Percentiles rank a stretch among this genome's conserved stretches.
These are phyloP conservation scores for Saturnia japonica DNA, from an alignment of 2,888 invertebrate genomes.

Conservation along the genomic window DNA sequence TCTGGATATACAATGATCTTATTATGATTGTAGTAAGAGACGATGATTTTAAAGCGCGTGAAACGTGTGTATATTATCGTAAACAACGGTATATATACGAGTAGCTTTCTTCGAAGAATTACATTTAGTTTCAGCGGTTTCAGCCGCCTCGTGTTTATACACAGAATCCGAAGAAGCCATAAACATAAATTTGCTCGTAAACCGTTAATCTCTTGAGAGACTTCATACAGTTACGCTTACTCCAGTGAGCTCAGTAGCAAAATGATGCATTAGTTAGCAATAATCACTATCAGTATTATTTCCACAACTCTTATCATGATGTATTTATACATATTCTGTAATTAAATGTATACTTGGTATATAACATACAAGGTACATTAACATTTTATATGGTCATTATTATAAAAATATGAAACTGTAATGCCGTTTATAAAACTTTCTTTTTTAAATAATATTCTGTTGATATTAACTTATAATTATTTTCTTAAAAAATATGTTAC, in stretches of 20 bases:
- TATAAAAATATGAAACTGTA: too few species aligned
- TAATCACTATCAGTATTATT: constrained; percentile 2
- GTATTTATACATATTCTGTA: constrained; percentile 23
- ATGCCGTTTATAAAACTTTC: too few species aligned
- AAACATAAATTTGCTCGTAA: constrained; percentile 59
- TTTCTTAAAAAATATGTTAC: too few species aligned
- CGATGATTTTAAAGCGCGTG: neutral
- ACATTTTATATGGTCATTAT: neutral
- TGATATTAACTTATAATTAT: too few species aligned
- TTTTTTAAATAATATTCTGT: too few species aligned
- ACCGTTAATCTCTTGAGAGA: constrained; percentile 56
- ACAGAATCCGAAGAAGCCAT: constrained; percentile 50
- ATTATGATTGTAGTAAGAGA: neutral
- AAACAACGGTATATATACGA: constrained; percentile 19
- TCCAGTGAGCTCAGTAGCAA: constrained; percentile 28
- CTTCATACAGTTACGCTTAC: constrained; percentile 38
- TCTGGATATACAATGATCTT: neutral
- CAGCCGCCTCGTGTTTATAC: constrained; percentile 48
- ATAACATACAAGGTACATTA: neutral
- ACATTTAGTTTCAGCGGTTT: constrained; percentile 41
- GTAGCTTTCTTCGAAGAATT: constrained; percentile 28
- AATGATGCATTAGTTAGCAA: constrained; percentile 25
- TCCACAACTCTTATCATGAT: constrained; percentile 1
- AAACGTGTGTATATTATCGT: constrained; percentile 19
- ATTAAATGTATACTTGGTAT: neutral